phyloP scores from a whole-genome alignment of 2,797 vertebrate species.

The Acrocephalus scirpaceus region DNA sequence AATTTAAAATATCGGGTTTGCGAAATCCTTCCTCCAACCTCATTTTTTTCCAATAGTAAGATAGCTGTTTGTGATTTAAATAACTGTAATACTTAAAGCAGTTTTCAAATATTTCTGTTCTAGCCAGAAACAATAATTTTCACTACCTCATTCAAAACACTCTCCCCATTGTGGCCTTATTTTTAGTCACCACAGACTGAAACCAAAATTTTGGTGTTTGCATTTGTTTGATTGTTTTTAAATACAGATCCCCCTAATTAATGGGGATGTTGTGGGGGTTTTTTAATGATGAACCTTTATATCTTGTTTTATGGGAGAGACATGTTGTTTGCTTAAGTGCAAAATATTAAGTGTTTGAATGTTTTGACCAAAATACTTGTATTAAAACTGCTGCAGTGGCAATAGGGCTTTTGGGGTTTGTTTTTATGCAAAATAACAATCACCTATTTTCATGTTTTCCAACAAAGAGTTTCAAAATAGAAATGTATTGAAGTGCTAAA shows the following conservation, averaged over 20 bases:
- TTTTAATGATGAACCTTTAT: neutral
- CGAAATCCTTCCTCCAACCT: neutral
- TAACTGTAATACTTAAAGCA: neutral
- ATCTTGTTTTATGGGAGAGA: neutral
- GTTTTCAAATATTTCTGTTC: neutral
- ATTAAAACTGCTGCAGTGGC: neutral
- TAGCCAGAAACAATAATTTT: neutral
- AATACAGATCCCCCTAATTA: neutral
- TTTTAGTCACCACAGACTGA: neutral
- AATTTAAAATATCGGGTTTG: neutral
- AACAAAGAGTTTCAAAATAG: neutral
- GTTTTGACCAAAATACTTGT: neutral
- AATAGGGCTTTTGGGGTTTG: rapidly evolving
- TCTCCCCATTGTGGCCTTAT: neutral
- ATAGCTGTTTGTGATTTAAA: neutral
- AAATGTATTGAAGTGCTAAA: neutral
- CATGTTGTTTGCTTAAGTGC: neutral
- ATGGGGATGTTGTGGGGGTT: rapidly evolving
- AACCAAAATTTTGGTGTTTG: neutral
- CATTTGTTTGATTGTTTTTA: neutral
- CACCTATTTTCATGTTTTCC: neutral
- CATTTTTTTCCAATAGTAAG: neutral
- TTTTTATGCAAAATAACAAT: neutral
- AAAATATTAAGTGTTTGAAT: neutral
- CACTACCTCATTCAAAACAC: neutral